phyloP scores from a whole-genome alignment of 2,888 invertebrate genomes.

The Tetanocera ferruginea region DNA sequence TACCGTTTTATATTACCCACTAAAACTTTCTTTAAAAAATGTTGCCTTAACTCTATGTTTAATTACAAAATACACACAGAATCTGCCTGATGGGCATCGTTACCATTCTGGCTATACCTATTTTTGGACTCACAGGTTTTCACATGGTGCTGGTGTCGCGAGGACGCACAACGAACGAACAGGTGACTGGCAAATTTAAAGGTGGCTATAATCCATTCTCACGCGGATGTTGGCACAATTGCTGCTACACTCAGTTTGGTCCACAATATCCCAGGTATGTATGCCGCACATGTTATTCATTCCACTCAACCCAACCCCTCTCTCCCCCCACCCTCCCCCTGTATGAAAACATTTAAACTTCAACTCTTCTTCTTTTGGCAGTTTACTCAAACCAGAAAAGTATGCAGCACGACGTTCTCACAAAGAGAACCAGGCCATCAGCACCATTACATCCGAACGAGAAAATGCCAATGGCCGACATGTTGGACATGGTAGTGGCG shows the following conservation, averaged over 20 bases:
- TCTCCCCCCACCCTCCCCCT: too few relatives aligned
- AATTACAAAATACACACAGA: constrained; percentile 69
- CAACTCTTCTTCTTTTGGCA: constrained; percentile 54
- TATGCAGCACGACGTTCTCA: constrained; percentile 75
- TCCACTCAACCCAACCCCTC: too few relatives aligned
- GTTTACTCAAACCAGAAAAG: constrained; percentile 78
- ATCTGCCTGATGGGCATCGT: constrained; percentile 94
- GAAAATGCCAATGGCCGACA: constrained; percentile 71
- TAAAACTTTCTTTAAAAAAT: too few relatives aligned
- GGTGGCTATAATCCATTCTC: constrained; percentile 99
- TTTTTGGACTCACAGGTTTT: constrained; percentile 97
- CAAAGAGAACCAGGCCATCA: constrained; percentile 71
- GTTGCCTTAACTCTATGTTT: constrained; percentile 50
- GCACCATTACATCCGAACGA: constrained; percentile 70
- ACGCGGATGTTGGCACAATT: constrained; percentile 94
- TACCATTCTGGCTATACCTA: constrained; percentile 92
- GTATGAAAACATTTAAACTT: background rate
- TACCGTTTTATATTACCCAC: too few relatives aligned
- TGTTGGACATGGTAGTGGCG: constrained; percentile 63
- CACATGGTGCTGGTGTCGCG: constrained; percentile 96
- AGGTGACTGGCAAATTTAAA: constrained; percentile 99
- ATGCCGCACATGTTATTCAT: background rate
- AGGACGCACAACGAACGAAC: constrained; percentile 99
- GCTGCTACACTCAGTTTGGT: constrained; percentile 94
- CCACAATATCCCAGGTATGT: constrained; percentile 96